phyloP scores from a whole-genome alignment of 2,113 vertebrate species.

The Noturus placidus region DNA sequence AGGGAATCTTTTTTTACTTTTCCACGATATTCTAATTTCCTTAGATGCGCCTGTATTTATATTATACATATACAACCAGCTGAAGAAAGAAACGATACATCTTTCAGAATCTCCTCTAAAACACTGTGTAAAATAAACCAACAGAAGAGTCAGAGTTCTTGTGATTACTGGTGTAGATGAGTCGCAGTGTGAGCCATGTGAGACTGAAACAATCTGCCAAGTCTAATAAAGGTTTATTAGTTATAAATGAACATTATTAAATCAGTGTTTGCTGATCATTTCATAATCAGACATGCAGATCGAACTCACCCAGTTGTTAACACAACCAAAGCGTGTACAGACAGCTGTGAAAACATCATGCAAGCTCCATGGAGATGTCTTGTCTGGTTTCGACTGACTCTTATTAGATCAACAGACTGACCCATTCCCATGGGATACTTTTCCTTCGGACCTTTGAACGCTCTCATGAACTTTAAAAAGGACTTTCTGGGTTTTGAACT shows the following conservation, averaged over 20 bases:
- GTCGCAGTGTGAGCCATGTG: background rate
- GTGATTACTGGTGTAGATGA: background rate
- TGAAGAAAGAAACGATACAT: too few relatives aligned
- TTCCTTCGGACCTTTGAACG: background rate
- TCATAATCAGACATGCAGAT: background rate
- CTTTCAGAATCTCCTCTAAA: too few relatives aligned
- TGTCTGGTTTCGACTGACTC: background rate
- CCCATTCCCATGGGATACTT: background rate
- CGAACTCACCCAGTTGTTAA: background rate
- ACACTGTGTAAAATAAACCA: too few relatives aligned
- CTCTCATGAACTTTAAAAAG: background rate
- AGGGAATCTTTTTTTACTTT: too few relatives aligned
- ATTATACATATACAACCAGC: too few relatives aligned
- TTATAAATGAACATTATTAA: background rate
- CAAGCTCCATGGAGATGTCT: background rate
- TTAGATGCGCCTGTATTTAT: too few relatives aligned
- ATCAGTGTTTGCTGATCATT: background rate
- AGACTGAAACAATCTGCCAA: background rate
- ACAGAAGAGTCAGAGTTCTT: too few relatives aligned
- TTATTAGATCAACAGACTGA: background rate
- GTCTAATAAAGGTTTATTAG: background rate
- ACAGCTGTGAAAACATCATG: background rate
- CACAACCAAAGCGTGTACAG: background rate
- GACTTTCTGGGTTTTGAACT: background rate
- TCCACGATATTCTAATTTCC: too few relatives aligned